Conservation (phyloP, 2,797 vertebrate species). For the Anableps anableps region DNA sequence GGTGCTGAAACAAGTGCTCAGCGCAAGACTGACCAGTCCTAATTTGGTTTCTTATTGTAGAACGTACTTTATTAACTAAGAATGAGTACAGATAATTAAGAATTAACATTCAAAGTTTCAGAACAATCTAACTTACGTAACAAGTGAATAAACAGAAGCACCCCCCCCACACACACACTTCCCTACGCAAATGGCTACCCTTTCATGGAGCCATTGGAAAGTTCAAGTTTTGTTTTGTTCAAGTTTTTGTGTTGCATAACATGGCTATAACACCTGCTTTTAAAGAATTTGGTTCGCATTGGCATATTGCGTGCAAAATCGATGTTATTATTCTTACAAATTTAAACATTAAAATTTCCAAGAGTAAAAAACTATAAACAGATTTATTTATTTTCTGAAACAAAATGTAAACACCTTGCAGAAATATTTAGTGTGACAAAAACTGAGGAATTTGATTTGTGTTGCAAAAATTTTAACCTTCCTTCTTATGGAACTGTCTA, state of each 20-base stretch:
- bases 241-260: too few species aligned
- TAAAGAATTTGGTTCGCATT: background rate
- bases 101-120: background rate
- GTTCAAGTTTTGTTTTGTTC: background rate
- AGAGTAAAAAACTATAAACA: background rate
- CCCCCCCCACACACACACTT: background rate
- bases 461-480: background rate
- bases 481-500: conserved; percentile 79
- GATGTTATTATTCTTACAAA: background rate
- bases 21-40: background rate
- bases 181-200: background rate
- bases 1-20: background rate
- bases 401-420: background rate
- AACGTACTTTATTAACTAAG: background rate
- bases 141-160: background rate
- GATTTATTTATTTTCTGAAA: background rate
- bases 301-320: background rate
- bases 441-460: background rate
- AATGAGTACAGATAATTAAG: background rate
- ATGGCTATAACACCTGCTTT: background rate
- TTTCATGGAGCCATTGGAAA: background rate
- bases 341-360: background rate
- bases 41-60: background rate
- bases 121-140: background rate
- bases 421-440: background rate